Conservation (phyloP, 2,888 invertebrate species). For the Tenthredo scrophulariae region DNA sequence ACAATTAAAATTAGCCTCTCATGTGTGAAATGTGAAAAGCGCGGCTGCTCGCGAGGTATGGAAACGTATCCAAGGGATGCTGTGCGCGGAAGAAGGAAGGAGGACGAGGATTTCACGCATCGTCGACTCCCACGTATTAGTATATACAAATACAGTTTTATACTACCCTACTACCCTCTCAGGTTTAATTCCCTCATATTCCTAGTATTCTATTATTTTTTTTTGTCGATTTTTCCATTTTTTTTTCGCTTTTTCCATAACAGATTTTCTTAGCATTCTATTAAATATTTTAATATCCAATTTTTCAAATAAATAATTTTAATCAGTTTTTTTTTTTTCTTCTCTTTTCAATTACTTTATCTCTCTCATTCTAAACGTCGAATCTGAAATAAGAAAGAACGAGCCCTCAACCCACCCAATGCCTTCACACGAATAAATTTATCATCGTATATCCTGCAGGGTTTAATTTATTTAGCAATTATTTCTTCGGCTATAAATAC, state of each 20-base stretch:
- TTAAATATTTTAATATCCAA: too few species aligned
- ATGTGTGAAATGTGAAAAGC: conserved; percentile 44
- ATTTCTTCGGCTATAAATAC: conserved; percentile 32
- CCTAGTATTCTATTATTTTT: conserved; percentile 6
- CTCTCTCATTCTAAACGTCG: too few species aligned
- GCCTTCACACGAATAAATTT: not conserved
- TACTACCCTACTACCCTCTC: not conserved
- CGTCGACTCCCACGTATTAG: conserved; percentile 16
- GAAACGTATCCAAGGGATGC: not conserved
- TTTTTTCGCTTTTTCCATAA: not conserved
- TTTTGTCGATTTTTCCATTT: not conserved
- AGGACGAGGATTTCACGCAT: conserved; percentile 21
- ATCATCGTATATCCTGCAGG: not conserved
- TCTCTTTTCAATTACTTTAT: not conserved
- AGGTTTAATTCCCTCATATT: not conserved
- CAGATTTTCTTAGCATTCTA: not conserved
- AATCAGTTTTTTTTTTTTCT: too few species aligned
- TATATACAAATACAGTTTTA: not conserved
- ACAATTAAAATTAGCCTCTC: conserved; percentile 40
- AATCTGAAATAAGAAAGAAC: too few species aligned
- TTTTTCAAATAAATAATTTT: too few species aligned
- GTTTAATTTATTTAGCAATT: conserved; percentile 43
- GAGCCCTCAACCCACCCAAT: not conserved
- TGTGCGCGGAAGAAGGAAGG: not conserved
- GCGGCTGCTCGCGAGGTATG: not conserved